Evolutionary conservation across 1,140 invertebrate species (phyloP).

Genomic region (Pemphigus obesinymphae): DNA sequence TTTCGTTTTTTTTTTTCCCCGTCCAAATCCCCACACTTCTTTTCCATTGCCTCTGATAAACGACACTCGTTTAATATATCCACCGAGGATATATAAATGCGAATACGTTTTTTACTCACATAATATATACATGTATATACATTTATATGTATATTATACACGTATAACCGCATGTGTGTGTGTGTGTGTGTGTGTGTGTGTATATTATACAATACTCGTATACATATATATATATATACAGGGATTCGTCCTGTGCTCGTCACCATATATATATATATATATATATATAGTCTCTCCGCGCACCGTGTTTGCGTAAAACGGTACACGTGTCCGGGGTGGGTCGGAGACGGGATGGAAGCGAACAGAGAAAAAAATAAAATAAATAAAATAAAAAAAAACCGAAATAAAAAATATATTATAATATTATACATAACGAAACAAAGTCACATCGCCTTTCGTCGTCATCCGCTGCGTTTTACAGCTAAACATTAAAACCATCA

Average conservation of each 20-base stretch:
- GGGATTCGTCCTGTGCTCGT: conserved; percentile 8
- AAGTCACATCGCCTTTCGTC: conserved; percentile 8
- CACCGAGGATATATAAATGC: conserved; percentile 1
- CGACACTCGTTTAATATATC: conserved; percentile 36
- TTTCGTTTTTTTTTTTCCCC: neutral
- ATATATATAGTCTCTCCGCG: neutral
- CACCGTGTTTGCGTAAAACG: conserved; percentile 22
- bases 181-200: neutral
- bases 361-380: neutral
- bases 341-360: neutral
- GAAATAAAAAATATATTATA: too few relatives aligned
- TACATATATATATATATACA: neutral
- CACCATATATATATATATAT: neutral
- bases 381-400: neutral
- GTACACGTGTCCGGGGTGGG: conserved; percentile 33
- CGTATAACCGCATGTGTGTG: neutral
- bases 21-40: neutral
- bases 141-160: neutral
- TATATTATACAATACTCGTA: too few relatives aligned
- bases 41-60: conserved; percentile 12
- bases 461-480: conserved; percentile 29
- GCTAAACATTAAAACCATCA: conserved; percentile 29
- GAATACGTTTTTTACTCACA: neutral
- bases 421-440: neutral
- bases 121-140: neutral